Percentiles rank a stretch among this genome's conserved stretches.
phyloP scores from a whole-genome alignment of 2,113 vertebrate genomes.

The Vanacampus margaritifer region DNA sequence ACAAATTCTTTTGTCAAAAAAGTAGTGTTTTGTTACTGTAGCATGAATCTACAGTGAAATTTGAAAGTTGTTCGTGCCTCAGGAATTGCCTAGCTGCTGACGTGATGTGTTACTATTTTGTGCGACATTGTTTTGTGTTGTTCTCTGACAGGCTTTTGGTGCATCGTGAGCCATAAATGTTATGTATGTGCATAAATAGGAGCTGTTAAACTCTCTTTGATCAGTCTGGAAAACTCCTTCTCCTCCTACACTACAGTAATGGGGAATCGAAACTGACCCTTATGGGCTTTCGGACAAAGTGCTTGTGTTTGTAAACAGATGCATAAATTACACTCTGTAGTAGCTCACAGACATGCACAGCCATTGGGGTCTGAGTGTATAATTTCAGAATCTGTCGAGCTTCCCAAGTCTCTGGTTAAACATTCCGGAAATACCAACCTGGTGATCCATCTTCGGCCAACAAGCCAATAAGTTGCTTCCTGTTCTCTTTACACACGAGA shows the following conservation, averaged over 20 bases:
- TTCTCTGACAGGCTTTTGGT: slow-evolving; percentile 46
- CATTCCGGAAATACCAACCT: slow-evolving; percentile 65
- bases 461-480: slow-evolving; percentile 44
- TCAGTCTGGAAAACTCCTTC: slow-evolving; percentile 49
- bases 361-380: slow-evolving; percentile 34
- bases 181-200: slow-evolving; percentile 41
- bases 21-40: not conserved
- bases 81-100: not conserved
- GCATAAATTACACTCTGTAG: slow-evolving; percentile 59
- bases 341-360: slow-evolving; percentile 42
- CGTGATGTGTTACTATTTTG: not conserved
- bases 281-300: slow-evolving; percentile 59
- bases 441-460: slow-evolving; percentile 38
- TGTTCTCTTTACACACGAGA: slow-evolving; percentile 29
- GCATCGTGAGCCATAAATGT: slow-evolving; percentile 31
- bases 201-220: slow-evolving; percentile 48
- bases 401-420: slow-evolving; percentile 51
- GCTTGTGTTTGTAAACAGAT: slow-evolving; percentile 63
- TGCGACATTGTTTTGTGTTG: slow-evolving; percentile 7
- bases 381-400: slow-evolving; percentile 52
- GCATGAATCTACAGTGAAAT: not conserved
- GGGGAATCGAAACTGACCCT: slow-evolving; percentile 54
- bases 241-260: slow-evolving; percentile 57
- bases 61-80: not conserved
- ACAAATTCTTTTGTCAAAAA: not conserved